Percentiles rank a stretch among this genome's conserved stretches.
Conservation (phyloP, 2,797 vertebrate species). For the Micromesistius poutassou region DNA sequence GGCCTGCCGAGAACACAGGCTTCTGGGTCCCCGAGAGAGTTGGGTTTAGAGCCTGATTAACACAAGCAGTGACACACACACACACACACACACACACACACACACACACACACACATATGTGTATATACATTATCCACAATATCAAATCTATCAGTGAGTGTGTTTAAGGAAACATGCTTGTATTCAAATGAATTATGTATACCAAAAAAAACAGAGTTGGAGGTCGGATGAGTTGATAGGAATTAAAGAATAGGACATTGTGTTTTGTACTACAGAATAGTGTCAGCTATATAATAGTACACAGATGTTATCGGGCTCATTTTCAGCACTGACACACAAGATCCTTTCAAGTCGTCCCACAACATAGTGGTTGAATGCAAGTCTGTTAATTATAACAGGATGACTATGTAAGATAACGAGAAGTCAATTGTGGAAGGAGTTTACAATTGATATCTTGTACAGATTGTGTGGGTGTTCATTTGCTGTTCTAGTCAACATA, state of each 20-base stretch:
- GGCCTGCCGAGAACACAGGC: slow-evolving; percentile 61
- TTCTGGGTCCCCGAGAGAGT: slow-evolving; percentile 59
- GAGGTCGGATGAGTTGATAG: background rate
- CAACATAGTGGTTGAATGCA: background rate
- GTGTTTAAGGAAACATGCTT: background rate
- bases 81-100: slow-evolving; percentile 5
- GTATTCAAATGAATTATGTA: background rate
- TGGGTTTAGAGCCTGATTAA: slow-evolving; percentile 38
- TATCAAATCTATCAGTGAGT: background rate
- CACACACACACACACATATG: slow-evolving; percentile 23
- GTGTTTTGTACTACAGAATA: background rate
- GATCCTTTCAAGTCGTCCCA: background rate
- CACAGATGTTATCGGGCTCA: background rate
- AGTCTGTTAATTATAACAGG: background rate
- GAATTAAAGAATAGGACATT: background rate
- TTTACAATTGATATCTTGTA: background rate
- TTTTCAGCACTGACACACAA: background rate
- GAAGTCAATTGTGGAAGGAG: background rate
- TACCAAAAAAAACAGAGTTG: background rate
- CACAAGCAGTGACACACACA: background rate
- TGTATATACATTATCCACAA: slow-evolving; percentile 6
- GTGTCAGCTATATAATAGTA: background rate
- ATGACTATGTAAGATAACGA: background rate
- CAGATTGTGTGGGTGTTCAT: background rate
- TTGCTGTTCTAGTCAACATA: background rate